Evolutionary conservation across 2,113 vertebrate genomes (phyloP).

Genomic region (Brachionichthys hirsutus): DNA sequence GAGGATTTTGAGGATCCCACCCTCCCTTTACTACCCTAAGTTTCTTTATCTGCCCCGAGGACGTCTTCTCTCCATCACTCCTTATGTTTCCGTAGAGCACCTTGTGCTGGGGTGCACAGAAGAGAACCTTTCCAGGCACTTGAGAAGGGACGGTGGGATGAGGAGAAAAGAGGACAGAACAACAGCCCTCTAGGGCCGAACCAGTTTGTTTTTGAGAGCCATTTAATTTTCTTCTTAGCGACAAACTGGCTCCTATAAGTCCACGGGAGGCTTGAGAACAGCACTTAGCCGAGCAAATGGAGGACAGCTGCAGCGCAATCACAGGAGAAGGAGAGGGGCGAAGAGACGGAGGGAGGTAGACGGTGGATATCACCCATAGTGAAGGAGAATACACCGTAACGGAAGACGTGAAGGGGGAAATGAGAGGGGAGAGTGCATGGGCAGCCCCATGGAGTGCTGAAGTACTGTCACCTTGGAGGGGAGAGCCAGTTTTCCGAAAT

Average conservation of each 20-base stretch:
- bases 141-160: slow-evolving; percentile 27
- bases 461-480: slow-evolving; percentile 37
- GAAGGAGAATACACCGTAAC: slow-evolving; percentile 31
- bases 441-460: slow-evolving; percentile 19
- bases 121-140: slow-evolving; percentile 30
- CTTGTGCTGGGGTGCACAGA: slow-evolving; percentile 12
- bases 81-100: slow-evolving; percentile 1
- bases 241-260: slow-evolving; percentile 45
- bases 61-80: slow-evolving; percentile 3
- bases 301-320: slow-evolving; percentile 43
- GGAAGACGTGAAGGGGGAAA: slow-evolving; percentile 41
- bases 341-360: slow-evolving; percentile 6
- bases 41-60: slow-evolving; percentile 19
- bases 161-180: slow-evolving; percentile 14
- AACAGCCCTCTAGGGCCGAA: slow-evolving; percentile 28
- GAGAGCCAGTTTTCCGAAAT: slow-evolving; percentile 45
- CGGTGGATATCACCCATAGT: not conserved
- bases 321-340: slow-evolving; percentile 30
- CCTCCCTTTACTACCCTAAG: slow-evolving; percentile 14
- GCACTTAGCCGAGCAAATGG: slow-evolving; percentile 49
- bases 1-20: slow-evolving; percentile 30
- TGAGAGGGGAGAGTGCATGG: slow-evolving; percentile 24
- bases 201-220: too few species aligned
- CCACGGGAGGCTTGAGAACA: slow-evolving; percentile 46
- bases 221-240: slow-evolving; percentile 51